Percentiles rank a stretch among this genome's conserved stretches.
Evolutionary conservation across 1,140 invertebrate species (phyloP).

Genomic region (Panagrolaimus sp.): DNA sequence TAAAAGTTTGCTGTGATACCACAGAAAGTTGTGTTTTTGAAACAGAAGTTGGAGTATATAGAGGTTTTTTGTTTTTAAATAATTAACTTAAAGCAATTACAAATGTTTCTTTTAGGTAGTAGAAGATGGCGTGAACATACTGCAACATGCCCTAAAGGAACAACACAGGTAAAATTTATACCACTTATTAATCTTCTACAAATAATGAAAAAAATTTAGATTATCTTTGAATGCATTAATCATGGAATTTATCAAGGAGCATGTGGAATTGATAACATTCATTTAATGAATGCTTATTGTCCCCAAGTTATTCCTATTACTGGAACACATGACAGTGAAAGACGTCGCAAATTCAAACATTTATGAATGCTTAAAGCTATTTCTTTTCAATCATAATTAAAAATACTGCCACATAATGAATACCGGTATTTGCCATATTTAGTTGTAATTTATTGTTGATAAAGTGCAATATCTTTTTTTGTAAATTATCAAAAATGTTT

Average conservation of each 20-base stretch:
- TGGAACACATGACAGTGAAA: background rate
- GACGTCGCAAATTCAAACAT: slow-evolving; percentile 6
- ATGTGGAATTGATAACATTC: slow-evolving; percentile 44
- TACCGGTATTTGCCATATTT: slow-evolving; percentile 14
- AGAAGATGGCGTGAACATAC: slow-evolving; percentile 35
- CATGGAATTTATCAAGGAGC: slow-evolving; percentile 41
- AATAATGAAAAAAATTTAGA: slow-evolving; percentile 27
- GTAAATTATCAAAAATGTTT: no score
- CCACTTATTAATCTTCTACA: background rate
- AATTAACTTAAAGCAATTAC: no score
- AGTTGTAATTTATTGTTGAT: no score
- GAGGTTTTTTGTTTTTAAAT: background rate
- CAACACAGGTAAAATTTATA: slow-evolving; percentile 33
- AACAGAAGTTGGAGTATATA: slow-evolving; percentile 39
- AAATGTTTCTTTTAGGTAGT: slow-evolving; percentile 18
- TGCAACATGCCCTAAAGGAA: slow-evolving; percentile 42
- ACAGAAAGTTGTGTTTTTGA: slow-evolving; percentile 42
- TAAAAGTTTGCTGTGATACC: slow-evolving; percentile 41
- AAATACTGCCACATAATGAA: background rate
- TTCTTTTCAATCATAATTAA: background rate
- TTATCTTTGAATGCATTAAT: slow-evolving; percentile 49
- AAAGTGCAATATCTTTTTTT: no score
- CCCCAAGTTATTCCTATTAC: slow-evolving; percentile 17
- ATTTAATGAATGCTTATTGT: slow-evolving; percentile 37
- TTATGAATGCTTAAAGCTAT: background rate